Conservation (phyloP, 2,113 vertebrate genomes). For the Esox niger region DNA sequence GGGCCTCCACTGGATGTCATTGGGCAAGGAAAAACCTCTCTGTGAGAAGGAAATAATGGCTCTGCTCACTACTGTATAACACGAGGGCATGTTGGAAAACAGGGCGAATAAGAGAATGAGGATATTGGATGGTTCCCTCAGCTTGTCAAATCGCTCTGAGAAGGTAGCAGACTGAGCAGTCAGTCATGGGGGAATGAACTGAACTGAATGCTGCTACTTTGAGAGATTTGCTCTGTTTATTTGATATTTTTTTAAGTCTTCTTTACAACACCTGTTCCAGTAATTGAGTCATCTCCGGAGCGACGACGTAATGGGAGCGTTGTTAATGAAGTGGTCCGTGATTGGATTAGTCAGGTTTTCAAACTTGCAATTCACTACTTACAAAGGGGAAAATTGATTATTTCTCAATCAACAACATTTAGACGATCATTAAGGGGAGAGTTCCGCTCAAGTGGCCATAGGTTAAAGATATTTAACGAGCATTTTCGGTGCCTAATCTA, state of each 20-base stretch:
- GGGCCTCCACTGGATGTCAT: conserved; percentile 46
- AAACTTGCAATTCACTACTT: conserved; percentile 88
- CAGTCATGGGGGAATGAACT: neutral
- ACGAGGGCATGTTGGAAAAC: conserved; percentile 21
- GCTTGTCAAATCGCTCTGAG: conserved; percentile 24
- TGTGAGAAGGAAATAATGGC: conserved; percentile 56
- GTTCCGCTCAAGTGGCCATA: conserved; percentile 86
- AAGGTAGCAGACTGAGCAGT: conserved; percentile 23
- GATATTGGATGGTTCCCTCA: conserved; percentile 9
- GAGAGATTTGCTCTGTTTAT: neutral
- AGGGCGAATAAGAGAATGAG: conserved; percentile 21
- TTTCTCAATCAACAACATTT: conserved; percentile 95
- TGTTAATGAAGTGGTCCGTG: conserved; percentile 81
- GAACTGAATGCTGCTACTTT: neutral
- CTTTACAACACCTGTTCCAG: neutral
- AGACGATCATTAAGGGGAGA: conserved; percentile 88
- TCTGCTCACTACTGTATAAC: conserved; percentile 26
- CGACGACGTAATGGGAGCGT: conserved; percentile 55
- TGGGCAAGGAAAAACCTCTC: conserved; percentile 23
- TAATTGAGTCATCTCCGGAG: conserved; percentile 34
- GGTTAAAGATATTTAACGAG: conserved; percentile 97
- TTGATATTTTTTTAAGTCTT: neutral
- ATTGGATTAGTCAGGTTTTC: conserved; percentile 81
- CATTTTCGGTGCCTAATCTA: conserved; percentile 86
- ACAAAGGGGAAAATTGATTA: conserved; percentile 88